A percentile compares a stretch with the other conserved stretches of the same genome.
These are phyloP conservation scores for Phodopus roborovskii DNA, from an alignment of 2,113 vertebrate genomes.

Conservation along the genomic window DNA sequence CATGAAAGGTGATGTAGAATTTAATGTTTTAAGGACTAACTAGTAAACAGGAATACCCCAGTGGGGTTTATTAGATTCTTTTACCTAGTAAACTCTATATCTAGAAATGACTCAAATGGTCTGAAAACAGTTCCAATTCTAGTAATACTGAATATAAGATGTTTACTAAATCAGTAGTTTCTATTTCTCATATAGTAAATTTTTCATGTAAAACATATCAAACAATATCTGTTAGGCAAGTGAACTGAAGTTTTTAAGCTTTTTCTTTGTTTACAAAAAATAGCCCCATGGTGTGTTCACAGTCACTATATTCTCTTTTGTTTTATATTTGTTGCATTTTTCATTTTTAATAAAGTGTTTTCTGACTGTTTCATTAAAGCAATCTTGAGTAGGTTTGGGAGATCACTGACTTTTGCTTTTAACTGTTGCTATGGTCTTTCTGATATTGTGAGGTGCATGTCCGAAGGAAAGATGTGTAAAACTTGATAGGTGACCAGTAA, in stretches of 20 bases:
- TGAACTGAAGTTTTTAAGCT: neutral
- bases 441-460: neutral
- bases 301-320: neutral
- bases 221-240: neutral
- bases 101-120: constrained; percentile 40
- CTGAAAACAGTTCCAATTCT: constrained; percentile 45
- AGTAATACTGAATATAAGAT: constrained; percentile 50
- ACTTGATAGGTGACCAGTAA: constrained; percentile 3
- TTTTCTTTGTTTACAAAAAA: constrained; percentile 43
- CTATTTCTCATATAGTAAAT: constrained; percentile 42
- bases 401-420: neutral
- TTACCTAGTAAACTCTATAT: constrained; percentile 50
- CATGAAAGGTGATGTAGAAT: constrained; percentile 25
- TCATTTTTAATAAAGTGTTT: constrained; percentile 21
- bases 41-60: constrained; percentile 43
- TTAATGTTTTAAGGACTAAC: constrained; percentile 51
- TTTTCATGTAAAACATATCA: constrained; percentile 10
- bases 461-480: neutral
- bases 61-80: constrained; percentile 29
- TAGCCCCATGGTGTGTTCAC: neutral
- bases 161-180: constrained; percentile 8
- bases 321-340: constrained; percentile 37
- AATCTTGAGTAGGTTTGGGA: constrained; percentile 4
- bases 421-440: neutral
- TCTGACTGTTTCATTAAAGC: constrained; percentile 25